phyloP scores from a whole-genome alignment of 92 coral and sea anemone genomes.

The Palythoa heliodiscus region DNA sequence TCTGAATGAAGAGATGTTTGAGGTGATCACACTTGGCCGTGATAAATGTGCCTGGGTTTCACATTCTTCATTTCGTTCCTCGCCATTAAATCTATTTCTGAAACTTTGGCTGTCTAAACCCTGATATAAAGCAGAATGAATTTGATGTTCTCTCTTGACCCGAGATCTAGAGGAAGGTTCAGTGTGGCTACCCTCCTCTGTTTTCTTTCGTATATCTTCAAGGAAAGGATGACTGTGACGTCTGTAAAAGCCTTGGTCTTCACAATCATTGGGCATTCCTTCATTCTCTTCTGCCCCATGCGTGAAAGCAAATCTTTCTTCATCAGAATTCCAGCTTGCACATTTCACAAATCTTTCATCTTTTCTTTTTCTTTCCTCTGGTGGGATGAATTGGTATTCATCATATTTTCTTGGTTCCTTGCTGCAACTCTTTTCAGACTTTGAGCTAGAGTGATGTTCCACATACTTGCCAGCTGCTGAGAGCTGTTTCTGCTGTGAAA shows the following conservation, averaged over 20 bases:
- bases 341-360: conserved; percentile 1
- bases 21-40: conserved; percentile 40
- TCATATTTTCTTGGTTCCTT: not conserved
- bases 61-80: not conserved
- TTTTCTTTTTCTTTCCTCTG: not conserved
- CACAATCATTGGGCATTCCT: not conserved
- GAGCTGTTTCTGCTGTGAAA: not conserved
- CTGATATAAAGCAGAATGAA: not conserved
- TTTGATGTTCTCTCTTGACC: not conserved
- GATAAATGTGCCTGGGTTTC: conserved; percentile 8
- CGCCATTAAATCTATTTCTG: not conserved
- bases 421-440: not conserved
- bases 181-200: not conserved
- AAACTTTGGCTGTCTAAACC: not conserved
- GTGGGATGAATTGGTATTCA: not conserved
- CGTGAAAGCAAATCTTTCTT: not conserved
- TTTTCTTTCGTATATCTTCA: not conserved
- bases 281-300: not conserved
- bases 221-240: not conserved
- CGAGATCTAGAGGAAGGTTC: not conserved
- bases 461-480: not conserved
- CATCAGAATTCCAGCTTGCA: conserved; percentile 9
- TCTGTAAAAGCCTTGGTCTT: not conserved
- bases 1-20: conserved; percentile 19
- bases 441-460: not conserved